Evolutionary conservation across 1,140 invertebrate genomes (phyloP), one percentile per base, ranked within the genome.

Genomic region (Drosophila equinoxialis): DNA sequence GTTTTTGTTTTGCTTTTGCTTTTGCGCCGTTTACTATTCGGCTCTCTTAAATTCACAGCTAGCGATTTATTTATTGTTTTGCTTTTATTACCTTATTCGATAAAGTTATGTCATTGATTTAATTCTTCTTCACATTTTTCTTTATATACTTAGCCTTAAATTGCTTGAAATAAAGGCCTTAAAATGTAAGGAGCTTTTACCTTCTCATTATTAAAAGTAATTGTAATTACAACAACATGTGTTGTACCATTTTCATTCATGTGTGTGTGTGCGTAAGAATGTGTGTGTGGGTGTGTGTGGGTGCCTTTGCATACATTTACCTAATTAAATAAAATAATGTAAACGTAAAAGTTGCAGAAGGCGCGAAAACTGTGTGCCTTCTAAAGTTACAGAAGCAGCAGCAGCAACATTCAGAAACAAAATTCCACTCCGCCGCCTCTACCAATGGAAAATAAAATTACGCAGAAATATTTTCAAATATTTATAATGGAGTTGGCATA

Each of bases 241-340:
- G 83, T 84, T 87, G 84, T 72, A 59, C 59, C 59, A 73, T 48
- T 68, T 60, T 23, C 58, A 37, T 20, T 7, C 35, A 45, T 37
- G 64, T 60, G 45, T 37, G 57, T 57, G 23, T 62, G 64, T 63
- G 68, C 68, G 33, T 61, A 35, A 60, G 41, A 42, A 65, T 64
- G 68, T 60, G 23, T 54, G 58, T 39, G 54, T 37, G 35, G 0
- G 35, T 10, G 6, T 37, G 35, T 8, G 58, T 78, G 70, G 69
- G 57, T 80, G 77, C 67, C 65, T 78, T 78, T 87, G 83, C 83
- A 89, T 87, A 87, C 84, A 89, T 87, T 89, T 87, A 83, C 84
- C 83, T 87, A 87, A 87, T 87, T 89, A 89, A 89, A 89, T 87
- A 89, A 89, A 89, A 87, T 87, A 87, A 89, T 87, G 84, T 84